Evolutionary conservation across 2,113 vertebrate species (phyloP).

Genomic region (Elephas maximus): DNA sequence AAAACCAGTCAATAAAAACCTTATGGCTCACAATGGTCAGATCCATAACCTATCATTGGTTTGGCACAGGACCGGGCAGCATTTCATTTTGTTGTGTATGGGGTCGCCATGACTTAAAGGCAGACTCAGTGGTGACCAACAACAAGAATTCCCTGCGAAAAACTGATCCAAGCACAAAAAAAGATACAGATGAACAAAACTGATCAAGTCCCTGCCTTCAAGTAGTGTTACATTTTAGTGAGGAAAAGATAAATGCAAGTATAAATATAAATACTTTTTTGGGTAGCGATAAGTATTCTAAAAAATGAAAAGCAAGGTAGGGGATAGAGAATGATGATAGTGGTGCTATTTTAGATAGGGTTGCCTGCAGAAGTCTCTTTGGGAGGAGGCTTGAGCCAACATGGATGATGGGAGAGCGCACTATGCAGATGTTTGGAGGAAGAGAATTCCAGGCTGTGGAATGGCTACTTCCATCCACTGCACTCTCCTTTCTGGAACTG

Average conservation of each 20-base stretch:
- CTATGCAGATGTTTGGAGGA: not conserved
- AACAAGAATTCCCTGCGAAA: not conserved
- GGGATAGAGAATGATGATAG: not conserved
- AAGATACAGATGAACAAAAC: not conserved
- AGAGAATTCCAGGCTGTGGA: not conserved
- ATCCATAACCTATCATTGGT: too few relatives aligned
- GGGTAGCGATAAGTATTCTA: not conserved
- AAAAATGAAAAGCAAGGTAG: not conserved
- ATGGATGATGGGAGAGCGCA: not conserved
- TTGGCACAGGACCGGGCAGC: too few relatives aligned
- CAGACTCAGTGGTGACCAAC: not conserved
- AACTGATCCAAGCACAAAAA: not conserved
- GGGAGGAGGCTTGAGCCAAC: not conserved
- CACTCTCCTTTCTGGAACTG: not conserved
- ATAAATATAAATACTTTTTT: not conserved
- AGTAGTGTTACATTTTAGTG: not conserved
- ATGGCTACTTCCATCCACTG: accelerated
- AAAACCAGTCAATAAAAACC: too few relatives aligned
- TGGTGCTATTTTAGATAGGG: not conserved
- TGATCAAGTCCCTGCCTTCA: not conserved
- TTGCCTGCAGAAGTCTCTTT: not conserved
- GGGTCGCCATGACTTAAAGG: not conserved
- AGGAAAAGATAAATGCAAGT: not conserved
- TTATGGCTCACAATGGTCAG: too few relatives aligned
- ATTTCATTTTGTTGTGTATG: too few relatives aligned